Base-by-base conservation (phyloP, 1,140 invertebrate genomes). In the Fopius arisanus region DNA sequence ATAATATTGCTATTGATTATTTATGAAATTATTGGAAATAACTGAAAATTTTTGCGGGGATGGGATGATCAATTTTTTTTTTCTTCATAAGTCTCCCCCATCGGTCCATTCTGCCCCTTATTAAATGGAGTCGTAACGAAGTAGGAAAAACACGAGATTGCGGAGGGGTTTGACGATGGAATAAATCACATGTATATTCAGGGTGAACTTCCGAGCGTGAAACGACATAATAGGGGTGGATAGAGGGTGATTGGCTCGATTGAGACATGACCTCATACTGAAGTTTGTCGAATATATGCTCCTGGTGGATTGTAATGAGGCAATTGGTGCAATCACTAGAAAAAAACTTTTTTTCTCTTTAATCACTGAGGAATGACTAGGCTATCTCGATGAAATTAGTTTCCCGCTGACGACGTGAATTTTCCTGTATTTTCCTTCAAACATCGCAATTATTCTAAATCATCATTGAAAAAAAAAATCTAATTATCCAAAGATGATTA, bases 191-290 rank as follows among this genome's bases (percentile, higher is more conserved):
- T 72, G 68, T 29, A 68, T 77, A 69, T 73, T 71, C 75, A 74
- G 75, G 72, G 65, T 72, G 72, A 48, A 74, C 65, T 33, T 29
- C 71, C 51, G 28, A 77, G 72, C 75, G 67, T 77, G 72, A 74
- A 77, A 77, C 69, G 72, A 77, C 73, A 77, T 77, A 74, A 77
- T 77, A 70, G 43, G 72, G 23, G 68, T 73, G 51, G 43, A 23
- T n/a, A 43, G 54, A 70, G 70, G 51, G 67, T 76, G 68, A 76
- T 76, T 70, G 68, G 75, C 43, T 67, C 66, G 54, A 69, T 69
- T 67, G 74, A 75, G 74, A 75, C 70, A 69, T 48, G 74, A 65
- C 54, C 59, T 65, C 67, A 43, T 62, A 26, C 33, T 12, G 54
- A 23, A 59, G 54, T 59, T 59, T 59, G 54, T 59, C 54, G 23